These are phyloP conservation scores for Galendromus occidentalis DNA, from an alignment of 1,140 invertebrate genomes.

Conservation along the genomic window DNA sequence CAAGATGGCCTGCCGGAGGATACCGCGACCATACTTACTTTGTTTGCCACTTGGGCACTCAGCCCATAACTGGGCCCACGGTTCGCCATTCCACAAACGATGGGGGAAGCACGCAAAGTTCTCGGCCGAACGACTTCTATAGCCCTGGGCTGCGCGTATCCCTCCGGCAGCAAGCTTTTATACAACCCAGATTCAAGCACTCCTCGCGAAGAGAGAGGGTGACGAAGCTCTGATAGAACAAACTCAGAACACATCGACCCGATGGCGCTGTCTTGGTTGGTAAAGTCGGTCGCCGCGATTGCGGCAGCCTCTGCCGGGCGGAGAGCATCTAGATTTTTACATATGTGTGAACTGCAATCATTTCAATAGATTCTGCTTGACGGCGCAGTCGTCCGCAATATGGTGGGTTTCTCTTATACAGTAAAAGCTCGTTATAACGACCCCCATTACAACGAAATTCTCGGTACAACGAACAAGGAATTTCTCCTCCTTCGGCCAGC, in stretches of 20 bases:
- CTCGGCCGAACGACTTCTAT: neutral
- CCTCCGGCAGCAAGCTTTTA: neutral
- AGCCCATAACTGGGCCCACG: conserved; percentile 23
- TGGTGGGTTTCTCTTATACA: no score
- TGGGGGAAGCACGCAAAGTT: neutral
- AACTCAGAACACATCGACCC: neutral
- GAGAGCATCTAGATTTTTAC: neutral
- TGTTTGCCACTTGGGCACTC: conserved; percentile 24
- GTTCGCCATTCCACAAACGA: conserved; percentile 20
- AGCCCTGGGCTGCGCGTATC: neutral
- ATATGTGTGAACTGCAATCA: no score
- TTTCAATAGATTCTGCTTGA: no score
- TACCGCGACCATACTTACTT: conserved; percentile 18
- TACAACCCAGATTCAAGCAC: neutral
- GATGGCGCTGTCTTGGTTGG: neutral
- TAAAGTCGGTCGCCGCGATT: neutral
- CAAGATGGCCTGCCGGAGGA: no score
- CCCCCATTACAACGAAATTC: no score
- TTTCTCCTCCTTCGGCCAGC: no score
- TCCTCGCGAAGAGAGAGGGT: neutral
- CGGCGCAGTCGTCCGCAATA: no score
- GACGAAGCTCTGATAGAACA: neutral
- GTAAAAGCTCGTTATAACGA: no score
- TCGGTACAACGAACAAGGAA: no score
- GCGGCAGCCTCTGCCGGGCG: neutral